phyloP scores from a whole-genome alignment of 2,888 invertebrate genomes.

The Caenorhabditis sp. region DNA sequence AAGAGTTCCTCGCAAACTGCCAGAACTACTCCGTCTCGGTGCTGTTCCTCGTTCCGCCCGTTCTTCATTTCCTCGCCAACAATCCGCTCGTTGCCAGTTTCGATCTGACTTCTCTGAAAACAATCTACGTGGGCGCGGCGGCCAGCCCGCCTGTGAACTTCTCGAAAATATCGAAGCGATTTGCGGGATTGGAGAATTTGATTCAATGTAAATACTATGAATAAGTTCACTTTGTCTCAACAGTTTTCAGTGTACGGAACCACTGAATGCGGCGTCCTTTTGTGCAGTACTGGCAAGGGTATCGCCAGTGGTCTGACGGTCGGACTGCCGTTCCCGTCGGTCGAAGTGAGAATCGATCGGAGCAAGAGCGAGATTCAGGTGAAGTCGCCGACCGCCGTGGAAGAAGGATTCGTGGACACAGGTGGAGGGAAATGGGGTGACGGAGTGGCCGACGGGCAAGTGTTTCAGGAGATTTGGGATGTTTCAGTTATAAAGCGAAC shows the following conservation, averaged over 20 bases:
- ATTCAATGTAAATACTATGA: slow-evolving; percentile 31
- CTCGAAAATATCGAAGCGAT: slow-evolving; percentile 12
- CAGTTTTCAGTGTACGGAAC: slow-evolving; percentile 70
- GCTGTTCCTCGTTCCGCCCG: slow-evolving; percentile 68
- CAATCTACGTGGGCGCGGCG: slow-evolving; percentile 67
- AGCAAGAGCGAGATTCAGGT: slow-evolving; percentile 57
- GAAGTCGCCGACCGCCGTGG: slow-evolving; percentile 52
- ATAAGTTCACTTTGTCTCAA: neutral
- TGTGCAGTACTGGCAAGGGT: slow-evolving; percentile 60
- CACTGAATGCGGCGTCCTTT: slow-evolving; percentile 70
- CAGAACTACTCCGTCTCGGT: slow-evolving; percentile 51
- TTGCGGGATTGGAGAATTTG: slow-evolving; percentile 32
- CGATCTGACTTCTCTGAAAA: slow-evolving; percentile 29
- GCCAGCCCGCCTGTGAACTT: slow-evolving; percentile 32
- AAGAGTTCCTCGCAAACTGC: slow-evolving; percentile 60
- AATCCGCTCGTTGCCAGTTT: slow-evolving; percentile 18
- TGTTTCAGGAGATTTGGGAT: slow-evolving; percentile 41
- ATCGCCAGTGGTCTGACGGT: slow-evolving; percentile 37
- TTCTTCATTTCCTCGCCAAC: slow-evolving; percentile 62
- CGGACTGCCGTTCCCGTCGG: slow-evolving; percentile 64
- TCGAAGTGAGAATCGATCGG: slow-evolving; percentile 45
- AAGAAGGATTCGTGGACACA: slow-evolving; percentile 49
- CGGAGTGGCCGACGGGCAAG: neutral
- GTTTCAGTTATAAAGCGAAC: slow-evolving; percentile 14
- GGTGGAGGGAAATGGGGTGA: neutral